These are phyloP conservation scores for Eumeta japonica DNA, from an alignment of 1,140 invertebrate species.

Conservation along the genomic window DNA sequence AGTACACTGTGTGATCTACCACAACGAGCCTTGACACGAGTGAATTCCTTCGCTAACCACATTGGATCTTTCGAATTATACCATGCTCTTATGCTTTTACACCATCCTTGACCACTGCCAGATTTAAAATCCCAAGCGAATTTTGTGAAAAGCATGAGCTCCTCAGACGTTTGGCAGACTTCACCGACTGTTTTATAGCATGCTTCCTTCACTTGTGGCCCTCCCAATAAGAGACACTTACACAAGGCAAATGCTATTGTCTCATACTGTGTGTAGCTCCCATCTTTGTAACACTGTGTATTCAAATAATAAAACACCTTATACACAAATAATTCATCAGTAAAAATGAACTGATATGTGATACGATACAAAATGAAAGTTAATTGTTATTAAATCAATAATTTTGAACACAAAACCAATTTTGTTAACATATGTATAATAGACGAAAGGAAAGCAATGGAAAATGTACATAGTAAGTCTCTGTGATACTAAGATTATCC, in stretches of 20 bases:
- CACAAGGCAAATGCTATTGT: constrained; percentile 62
- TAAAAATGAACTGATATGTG: no score
- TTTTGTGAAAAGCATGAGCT: constrained; percentile 64
- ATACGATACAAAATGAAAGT: no score
- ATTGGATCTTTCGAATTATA: constrained; percentile 60
- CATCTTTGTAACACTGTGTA: constrained; percentile 55
- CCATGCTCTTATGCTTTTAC: constrained; percentile 62
- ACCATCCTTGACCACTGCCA: constrained; percentile 64
- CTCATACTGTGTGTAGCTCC: constrained; percentile 55
- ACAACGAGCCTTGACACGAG: constrained; percentile 62
- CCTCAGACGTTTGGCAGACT: constrained; percentile 57
- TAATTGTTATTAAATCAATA: no score
- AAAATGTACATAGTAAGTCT: no score
- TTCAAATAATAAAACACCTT: no score
- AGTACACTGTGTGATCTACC: constrained; percentile 70
- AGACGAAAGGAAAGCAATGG: no score
- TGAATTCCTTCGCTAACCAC: constrained; percentile 63
- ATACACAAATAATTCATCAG: no score
- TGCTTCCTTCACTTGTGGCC: constrained; percentile 37
- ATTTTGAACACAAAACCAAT: no score
- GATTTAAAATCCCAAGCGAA: constrained; percentile 50
- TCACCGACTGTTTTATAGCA: constrained; percentile 56
- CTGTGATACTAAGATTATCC: no score
- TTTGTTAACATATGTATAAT: no score
- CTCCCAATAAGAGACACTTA: constrained; percentile 52